Evolutionary conservation across 1,140 invertebrate species (phyloP), one percentile per base, ranked within the genome.

Genomic region (Glomeris maerens): DNA sequence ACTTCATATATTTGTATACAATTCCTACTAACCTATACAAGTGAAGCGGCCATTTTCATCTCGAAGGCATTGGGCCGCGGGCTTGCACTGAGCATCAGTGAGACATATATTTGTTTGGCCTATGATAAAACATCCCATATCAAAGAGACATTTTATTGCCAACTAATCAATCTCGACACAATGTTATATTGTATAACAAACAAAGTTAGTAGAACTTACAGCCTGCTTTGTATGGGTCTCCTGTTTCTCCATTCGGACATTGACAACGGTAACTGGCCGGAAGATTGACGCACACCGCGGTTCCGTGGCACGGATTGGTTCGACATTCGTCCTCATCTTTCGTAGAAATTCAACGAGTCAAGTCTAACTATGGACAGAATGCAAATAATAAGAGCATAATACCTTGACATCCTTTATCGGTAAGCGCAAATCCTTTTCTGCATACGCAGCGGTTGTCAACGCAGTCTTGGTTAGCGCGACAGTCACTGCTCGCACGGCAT

Each of bases 401-500:
- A 58, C 55, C 57, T 2, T 75, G 59, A 59, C 86, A 90, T 45
- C 79, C 79, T 52, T 76, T 75, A 0, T 76, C 74, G 17, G 53
- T 54, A 23, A 52, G 49, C 39, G 51, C 50, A 45, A 62, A 64
- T 10, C 60, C 66, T 45, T 61, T 58, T 27, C 57, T 58, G 55
- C 65, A 77, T 63, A 66, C 75, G 66, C 89, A 93, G 63, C 85
- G 79, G 20, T 78, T 80, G 17, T 75, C 75, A 13, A 80, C 68
- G 64, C 89, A 93, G n/a, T 83, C 67, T 69, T 92, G 82, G 50
- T 81, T 81, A 22, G 71, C 61, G 28, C 77, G 74, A 60, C 89
- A 93, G 57, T 91, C 88, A 2, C 76, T 72, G 62, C 87, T 82
- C 2, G 76, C 76, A 25, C 80, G 78, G 60, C 89, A 93, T 1